Base-by-base conservation (phyloP, 2,797 vertebrate genomes). In the Rhinella marina region DNA sequence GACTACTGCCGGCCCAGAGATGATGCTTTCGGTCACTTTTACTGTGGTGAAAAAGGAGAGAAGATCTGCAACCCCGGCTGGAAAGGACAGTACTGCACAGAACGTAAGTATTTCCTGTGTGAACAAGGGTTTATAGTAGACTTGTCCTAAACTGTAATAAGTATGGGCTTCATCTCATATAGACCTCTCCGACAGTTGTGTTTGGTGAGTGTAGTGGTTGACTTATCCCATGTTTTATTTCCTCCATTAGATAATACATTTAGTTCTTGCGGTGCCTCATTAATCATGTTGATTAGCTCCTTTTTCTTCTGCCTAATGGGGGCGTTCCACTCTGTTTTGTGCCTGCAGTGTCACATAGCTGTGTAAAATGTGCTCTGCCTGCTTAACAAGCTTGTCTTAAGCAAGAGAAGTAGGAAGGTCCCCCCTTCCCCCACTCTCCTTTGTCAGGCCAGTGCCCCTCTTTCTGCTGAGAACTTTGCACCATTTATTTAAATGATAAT, bases 21-120 rank as follows among this genome's bases (percentile, higher is more conserved):
- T 0, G 98, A 99, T 16, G 96, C 98, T 41, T 99, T 99, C 1
- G 98, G 98, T n/a, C 98, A 99, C 93, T 99, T 99, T 93, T 97
- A 96, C 87, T 99, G 98, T 0, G 97, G 97, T 88, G 98, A 99
- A 88, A 96, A 97, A 0, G 98, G 98, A 0, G 98, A 99, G 90
- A 99, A 99, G 90, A 94, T 97, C 90, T 99, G 98, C 93, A 97
- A 97, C 91, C 97, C 98, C 0, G 98, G 98, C 91, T 99, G 98
- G 98, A 98, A 97, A 90, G 98, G 98, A 83, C 96, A 95, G 75
- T 99, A 99, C 95, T 99, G 98, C 95, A 98, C 97, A 52, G 98
- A 99, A 88, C 91, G 98, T 99, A 91, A 97, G 98, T 97, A 25
- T 73, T 62, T 41, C 27, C 27, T 8, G n/a, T 56, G 21, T n/a